Conservation (phyloP, 2,797 vertebrate species). For the Gouania willdenowi region DNA sequence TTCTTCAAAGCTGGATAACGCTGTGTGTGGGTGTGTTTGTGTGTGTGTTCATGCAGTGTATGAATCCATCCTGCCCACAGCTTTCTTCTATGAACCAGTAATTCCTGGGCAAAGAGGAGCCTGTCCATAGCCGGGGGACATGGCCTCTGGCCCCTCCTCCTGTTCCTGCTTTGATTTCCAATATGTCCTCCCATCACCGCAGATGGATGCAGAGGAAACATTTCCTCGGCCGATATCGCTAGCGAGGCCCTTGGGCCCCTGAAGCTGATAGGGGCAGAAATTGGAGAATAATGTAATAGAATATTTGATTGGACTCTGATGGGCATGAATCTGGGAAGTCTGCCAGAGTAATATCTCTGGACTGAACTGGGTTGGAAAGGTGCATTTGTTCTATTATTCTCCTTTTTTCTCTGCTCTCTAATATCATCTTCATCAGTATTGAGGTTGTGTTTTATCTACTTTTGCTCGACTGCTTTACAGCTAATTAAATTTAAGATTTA, state of each 20-base stretch:
- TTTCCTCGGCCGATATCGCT: conserved; percentile 72
- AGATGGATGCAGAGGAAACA: conserved; percentile 83
- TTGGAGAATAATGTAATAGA: conserved; percentile 87
- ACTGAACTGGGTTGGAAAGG: conserved; percentile 33
- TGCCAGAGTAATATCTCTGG: conserved; percentile 51
- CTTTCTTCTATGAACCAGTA: conserved; percentile 8
- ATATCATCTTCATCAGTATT: conserved; percentile 18
- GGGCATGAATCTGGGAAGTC: conserved; percentile 56
- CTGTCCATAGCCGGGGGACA: conserved; percentile 42
- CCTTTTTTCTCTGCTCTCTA: too few relatives aligned
- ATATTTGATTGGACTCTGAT: conserved; percentile 83
- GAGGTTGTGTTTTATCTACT: conserved; percentile 45
- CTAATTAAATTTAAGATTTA: not conserved
- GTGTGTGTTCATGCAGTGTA: not conserved
- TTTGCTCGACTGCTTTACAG: conserved; percentile 20
- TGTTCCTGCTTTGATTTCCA: conserved; percentile 80
- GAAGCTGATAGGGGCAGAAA: conserved; percentile 69
- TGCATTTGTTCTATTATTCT: conserved; percentile 8
- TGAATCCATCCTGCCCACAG: conserved; percentile 12
- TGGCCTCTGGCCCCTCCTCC: conserved; percentile 72
- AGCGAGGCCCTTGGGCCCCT: conserved; percentile 66
- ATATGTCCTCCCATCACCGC: conserved; percentile 80
- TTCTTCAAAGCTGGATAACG: too few relatives aligned
- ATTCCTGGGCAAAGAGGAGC: conserved; percentile 52
- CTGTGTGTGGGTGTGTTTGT: not conserved